Base-by-base conservation (phyloP, 2,113 vertebrate genomes). In the Poeciliopsis turrubarensis region DNA sequence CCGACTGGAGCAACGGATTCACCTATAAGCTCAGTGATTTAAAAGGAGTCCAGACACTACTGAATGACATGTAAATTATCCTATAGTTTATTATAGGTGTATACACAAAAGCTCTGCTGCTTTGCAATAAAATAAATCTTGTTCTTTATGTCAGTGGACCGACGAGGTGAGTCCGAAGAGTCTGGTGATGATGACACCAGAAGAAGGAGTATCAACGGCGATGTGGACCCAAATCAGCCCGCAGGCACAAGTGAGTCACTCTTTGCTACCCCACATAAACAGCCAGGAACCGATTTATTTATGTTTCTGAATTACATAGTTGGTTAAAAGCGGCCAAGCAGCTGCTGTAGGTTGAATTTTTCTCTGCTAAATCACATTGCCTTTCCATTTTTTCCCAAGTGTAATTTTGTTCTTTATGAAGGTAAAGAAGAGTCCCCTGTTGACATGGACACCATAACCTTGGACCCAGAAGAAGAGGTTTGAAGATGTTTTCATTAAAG, bases 381-480 rank as follows among this genome's bases (percentile, higher is more conserved):
- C 27, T 31, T 10, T 17, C 67, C 72, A 39, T 65, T 4, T 47
- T 32, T 65, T 1, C 54, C 31, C 1, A 47, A 0, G 60, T 75
- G 41, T 60, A 31, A 62, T 82, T 11, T 68, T 22, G 2, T 19
- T 69, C 7, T 30, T 2, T 27, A 79, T 91, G 8, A 91, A 98
- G 97, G 86, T 88, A 97, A 96, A 80, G 95, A 95, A 41, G 97
- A 98, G 89, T 96, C 95, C 11, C 96, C 98, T 19, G 98, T 99
- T 89, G 97, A 98, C 83, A 98, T 99, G 96, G 97, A 99, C 61
- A 96, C 97, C 3, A 97, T 99, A 87, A 97, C 74, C 71, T 90
- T 99, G 91, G 97, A 99, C 85, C 95, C 96, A 76, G 97, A 99
- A 34, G 97, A 98, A 81, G 98, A 99, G 97, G 98, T 99, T 88